Base-by-base conservation (phyloP, 2,113 vertebrate species). In the Fukomys damarensis region DNA sequence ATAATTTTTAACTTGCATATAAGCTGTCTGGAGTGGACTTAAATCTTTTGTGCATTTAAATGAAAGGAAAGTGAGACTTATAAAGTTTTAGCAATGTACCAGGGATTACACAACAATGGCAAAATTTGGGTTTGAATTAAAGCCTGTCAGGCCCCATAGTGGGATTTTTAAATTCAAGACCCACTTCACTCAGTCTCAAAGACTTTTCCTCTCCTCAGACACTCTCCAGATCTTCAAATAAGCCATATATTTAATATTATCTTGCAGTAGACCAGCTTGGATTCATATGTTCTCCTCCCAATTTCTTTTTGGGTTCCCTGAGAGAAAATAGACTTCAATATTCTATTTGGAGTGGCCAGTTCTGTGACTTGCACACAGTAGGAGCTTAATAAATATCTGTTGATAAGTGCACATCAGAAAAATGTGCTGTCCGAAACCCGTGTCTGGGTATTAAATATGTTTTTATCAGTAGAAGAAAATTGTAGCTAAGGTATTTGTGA, bases 401-500 rank as follows among this genome's bases (percentile, higher is more conserved):
- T 93, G 70, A 77, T 92, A 35, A 96, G 66, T 91, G 52, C 56
- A 96, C 63, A 93, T 95, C 52, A 95, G 43, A 94, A 93, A 94
- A 91, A 86, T 94, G 96, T 97, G 91, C 63, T 89, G 46, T 89
- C 91, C 68, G 76, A 95, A 95, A 89, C 14, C 77, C 72, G 19
- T 83, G 86, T 96, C 91, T 88, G 22, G 86, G 12, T 95, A 84
- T 97, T 92, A 89, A 96, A 90, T 89, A 95, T 93, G 94, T 94
- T 97, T 96, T 96, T 88, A 94, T 94, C 89, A 93, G 83, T 95
- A 84, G 68, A 96, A 94, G 93, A 91, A 96, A 96, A 96, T 80
- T 81, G 92, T 96, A 96, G 89, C 89, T 98, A 97, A 96, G 96
- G 76, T 96, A 98, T 98, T 96, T 97, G 83, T 93, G 92, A 95